Conservation (phyloP, 2,888 invertebrate species). For the Mimachlamys varia region DNA sequence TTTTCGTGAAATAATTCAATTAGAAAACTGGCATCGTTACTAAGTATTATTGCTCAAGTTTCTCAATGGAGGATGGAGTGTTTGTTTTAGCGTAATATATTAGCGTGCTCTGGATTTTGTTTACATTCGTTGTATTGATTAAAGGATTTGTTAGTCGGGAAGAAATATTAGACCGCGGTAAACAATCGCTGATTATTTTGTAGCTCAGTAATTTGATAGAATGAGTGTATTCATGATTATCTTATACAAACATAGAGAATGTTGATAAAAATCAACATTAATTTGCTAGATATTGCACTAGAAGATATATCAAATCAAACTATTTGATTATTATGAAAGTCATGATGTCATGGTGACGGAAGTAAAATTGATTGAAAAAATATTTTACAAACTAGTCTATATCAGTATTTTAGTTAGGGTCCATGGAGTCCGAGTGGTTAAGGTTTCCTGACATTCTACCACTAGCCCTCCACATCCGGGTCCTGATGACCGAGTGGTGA, state of each 20-base stretch:
- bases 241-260: no score
- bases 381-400: neutral
- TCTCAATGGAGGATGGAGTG: neutral
- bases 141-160: neutral
- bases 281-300: neutral
- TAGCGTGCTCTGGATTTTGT: no score
- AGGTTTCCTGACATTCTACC: no score
- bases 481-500: no score
- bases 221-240: neutral
- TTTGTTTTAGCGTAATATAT: neutral
- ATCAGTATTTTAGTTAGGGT: no score
- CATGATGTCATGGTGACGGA: neutral
- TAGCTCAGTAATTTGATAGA: neutral
- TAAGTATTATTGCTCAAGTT: neutral
- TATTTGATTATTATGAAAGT: neutral
- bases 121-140: no score
- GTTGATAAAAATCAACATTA: neutral
- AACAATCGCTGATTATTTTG: neutral
- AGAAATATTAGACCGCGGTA: neutral
- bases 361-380: neutral
- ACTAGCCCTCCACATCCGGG: no score
- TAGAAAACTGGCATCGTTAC: neutral
- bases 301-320: neutral
- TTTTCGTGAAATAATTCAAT: slow-evolving; percentile 1
- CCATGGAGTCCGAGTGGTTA: no score